These are phyloP conservation scores for Ceraclea dissimilis DNA, from an alignment of 2,888 invertebrate genomes.

Conservation along the genomic window DNA sequence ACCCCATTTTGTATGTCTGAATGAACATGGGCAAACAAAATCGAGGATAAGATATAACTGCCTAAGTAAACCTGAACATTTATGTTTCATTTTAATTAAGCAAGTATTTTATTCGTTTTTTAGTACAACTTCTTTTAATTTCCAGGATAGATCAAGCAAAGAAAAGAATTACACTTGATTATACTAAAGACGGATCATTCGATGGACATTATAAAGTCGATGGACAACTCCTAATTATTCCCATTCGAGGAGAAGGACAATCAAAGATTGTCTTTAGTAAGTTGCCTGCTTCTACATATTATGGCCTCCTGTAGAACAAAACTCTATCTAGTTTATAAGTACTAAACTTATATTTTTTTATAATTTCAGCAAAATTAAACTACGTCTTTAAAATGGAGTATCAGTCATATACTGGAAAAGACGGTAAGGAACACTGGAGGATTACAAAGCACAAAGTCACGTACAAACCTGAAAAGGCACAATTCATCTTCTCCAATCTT, in stretches of 20 bases:
- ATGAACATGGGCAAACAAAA: not conserved
- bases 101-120: no score
- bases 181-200: constrained; percentile 45
- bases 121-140: not conserved
- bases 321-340: no score
- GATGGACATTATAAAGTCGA: constrained; percentile 46
- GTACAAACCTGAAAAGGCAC: constrained; percentile 43
- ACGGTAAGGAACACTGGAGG: constrained; percentile 36
- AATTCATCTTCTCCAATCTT: constrained; percentile 44
- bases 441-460: constrained; percentile 39
- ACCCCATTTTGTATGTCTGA: not conserved
- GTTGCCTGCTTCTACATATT: constrained; percentile 27
- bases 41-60: no score
- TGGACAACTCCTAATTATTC: constrained; percentile 46
- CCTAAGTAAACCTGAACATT: no score
- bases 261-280: constrained; percentile 48
- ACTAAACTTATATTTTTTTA: no score
- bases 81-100: no score
- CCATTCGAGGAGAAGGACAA: constrained; percentile 46
- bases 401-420: constrained; percentile 33
- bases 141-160: constrained; percentile 36
- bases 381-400: constrained; percentile 43
- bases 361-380: constrained; percentile 40
- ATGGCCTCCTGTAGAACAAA: not conserved
- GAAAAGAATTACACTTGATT: constrained; percentile 39